Conservation (phyloP, 92 coral and sea anemone species). For the Pocillopora meandrina region DNA sequence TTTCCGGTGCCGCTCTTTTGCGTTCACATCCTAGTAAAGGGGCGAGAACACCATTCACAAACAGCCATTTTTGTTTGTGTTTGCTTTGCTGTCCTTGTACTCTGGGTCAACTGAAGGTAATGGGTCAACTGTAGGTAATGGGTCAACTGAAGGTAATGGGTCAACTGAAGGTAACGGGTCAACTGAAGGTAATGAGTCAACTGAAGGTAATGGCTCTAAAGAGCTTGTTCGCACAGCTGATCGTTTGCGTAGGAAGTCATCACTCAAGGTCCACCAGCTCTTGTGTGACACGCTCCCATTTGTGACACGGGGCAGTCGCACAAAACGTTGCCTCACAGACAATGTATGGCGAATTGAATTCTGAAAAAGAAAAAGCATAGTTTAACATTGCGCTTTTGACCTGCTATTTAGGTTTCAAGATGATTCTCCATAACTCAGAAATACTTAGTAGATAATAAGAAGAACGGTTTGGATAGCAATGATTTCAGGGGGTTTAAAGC, state of each 20-base stretch:
- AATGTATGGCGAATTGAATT: slow-evolving; percentile 55
- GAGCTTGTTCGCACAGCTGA: neutral
- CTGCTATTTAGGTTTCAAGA: no score
- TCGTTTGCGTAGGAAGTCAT: slow-evolving; percentile 24
- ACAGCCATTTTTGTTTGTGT: neutral
- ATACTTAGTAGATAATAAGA: no score
- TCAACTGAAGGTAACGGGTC: neutral
- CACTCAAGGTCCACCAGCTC: slow-evolving; percentile 47
- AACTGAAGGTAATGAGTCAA: neutral
- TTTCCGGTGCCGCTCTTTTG: neutral
- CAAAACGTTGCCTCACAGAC: slow-evolving; percentile 41
- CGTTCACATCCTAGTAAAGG: neutral
- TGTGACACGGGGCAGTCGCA: slow-evolving; percentile 42
- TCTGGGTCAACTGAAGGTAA: neutral
- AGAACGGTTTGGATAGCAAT: no score
- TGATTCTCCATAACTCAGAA: no score
- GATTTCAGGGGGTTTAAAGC: no score
- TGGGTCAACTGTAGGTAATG: no score
- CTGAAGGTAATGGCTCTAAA: neutral
- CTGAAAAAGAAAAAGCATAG: slow-evolving; percentile 8
- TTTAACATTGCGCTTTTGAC: neutral
- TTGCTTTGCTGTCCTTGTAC: neutral
- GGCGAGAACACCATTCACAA: neutral
- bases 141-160: neutral
- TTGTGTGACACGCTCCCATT: slow-evolving; percentile 38